Evolutionary conservation across 2,888 invertebrate species (phyloP), one percentile per base, ranked within the genome.

Genomic region (Eudasyphora cyanicolor): DNA sequence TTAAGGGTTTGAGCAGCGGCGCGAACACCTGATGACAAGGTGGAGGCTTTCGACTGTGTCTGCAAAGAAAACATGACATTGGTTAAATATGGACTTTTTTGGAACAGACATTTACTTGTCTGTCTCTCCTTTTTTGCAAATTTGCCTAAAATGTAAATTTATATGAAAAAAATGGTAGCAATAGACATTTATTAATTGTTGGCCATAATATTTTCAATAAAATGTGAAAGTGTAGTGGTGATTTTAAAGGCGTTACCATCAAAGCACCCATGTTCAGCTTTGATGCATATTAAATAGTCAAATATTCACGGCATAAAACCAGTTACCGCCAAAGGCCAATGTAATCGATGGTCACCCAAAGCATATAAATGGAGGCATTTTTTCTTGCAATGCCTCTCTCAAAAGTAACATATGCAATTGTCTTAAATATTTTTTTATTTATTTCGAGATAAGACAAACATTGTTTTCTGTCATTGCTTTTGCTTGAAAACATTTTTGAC

Each of bases 1-100:
- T 92, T 92, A 17, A 92, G 86, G 10, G 89, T 92, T 87, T 92
- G 92, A 42, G 92, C 92, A 8, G 92, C 92, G 19, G 92, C 92
- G 32, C 92, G 89, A 12, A 92, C 92, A 42, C 92, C 92, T 51
- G 91, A 92, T 5, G 92, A 92, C 27, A 92, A 86, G 17, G 91
- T 91, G 35, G 92, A 92, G 51, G 90, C 89, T 87, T 92, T 92
- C 24, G 92, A 91, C 86, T 92, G 92, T 60, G 91, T 89, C 92
- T 92, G 87, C 8, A 84, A 81, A 42, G 17, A 32, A 76, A 81
- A 69, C 35, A 64, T 27, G 71, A 32, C n/a, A 70, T n/a, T 57
- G 35, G 2, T 67, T 67, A 67, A 67, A 67, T 67, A 67, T 60
- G 24, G 10, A 2, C 14, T 49, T 24, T 19, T 71, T 12, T 54